phyloP scores from a whole-genome alignment of 1,140 invertebrate genomes.

The Idris sp. region DNA sequence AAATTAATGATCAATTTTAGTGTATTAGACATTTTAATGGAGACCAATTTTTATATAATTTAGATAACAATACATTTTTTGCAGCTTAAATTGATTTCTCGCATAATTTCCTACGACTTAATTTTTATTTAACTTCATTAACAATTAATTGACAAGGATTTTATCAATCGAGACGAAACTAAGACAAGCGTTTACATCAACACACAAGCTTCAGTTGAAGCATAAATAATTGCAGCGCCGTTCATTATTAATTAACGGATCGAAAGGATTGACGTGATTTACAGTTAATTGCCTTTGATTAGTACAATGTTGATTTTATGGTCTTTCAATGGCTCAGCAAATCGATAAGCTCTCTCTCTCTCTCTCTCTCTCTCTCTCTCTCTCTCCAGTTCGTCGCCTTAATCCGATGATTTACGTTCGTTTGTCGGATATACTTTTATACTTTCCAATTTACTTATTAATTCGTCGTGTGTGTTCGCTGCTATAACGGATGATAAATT shows the following conservation, averaged over 20 bases:
- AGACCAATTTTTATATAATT: no score
- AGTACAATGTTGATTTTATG: slow-evolving; percentile 12
- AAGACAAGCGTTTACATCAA: slow-evolving; percentile 11
- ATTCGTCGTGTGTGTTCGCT: slow-evolving; percentile 14
- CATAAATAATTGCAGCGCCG: slow-evolving; percentile 34
- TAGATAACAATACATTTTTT: no score
- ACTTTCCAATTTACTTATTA: slow-evolving; percentile 22
- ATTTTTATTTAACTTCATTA: slow-evolving; percentile 28
- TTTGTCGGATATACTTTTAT: slow-evolving; percentile 8
- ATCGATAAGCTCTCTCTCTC: no score
- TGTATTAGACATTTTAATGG: no score
- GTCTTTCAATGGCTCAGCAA: not conserved
- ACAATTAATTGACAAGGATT: slow-evolving; percentile 38
- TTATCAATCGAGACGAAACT: slow-evolving; percentile 14
- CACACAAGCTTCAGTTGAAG: slow-evolving; percentile 23
- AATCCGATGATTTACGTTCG: slow-evolving; percentile 27
- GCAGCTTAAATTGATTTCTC: no score
- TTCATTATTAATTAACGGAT: slow-evolving; percentile 44
- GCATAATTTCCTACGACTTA: not conserved
- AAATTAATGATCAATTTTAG: no score
- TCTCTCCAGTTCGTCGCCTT: slow-evolving; percentile 1
- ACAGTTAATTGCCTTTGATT: slow-evolving; percentile 20
- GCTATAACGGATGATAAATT: slow-evolving; percentile 17
- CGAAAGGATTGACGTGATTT: slow-evolving; percentile 21
- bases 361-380: no score